These are phyloP conservation scores for Cyclopterus lumpus DNA, from an alignment of 2,797 vertebrate genomes.

Conservation along the genomic window DNA sequence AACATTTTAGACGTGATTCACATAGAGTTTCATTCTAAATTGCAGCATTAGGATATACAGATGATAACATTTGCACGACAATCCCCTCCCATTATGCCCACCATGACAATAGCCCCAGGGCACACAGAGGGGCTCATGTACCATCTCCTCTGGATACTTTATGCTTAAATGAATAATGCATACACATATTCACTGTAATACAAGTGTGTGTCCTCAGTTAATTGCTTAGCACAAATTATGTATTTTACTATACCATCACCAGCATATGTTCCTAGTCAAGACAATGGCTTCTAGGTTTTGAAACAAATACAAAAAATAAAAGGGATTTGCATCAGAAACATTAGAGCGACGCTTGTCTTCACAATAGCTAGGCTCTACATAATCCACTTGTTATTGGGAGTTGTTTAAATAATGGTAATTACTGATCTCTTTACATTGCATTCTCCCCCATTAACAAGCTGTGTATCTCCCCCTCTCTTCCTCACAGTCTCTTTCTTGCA, in stretches of 20 bases:
- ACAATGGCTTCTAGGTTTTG: conserved; percentile 60
- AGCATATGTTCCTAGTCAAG: conserved; percentile 42
- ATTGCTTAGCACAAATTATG: conserved; percentile 56
- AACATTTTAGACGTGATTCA: conserved; percentile 42
- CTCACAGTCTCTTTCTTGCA: conserved; percentile 74
- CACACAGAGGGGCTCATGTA: conserved; percentile 65
- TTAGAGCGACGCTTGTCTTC: conserved; percentile 64
- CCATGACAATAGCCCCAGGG: conserved; percentile 72
- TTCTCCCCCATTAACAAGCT: conserved; percentile 83
- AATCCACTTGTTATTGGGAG: conserved; percentile 83
- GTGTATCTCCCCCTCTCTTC: conserved; percentile 57
- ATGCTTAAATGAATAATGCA: conserved; percentile 72
- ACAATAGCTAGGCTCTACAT: conserved; percentile 71
- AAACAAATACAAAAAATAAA: conserved; percentile 31
- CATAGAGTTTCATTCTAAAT: conserved; percentile 49
- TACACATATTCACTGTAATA: conserved; percentile 64
- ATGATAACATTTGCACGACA: conserved; percentile 71
- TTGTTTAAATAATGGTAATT: conserved; percentile 86
- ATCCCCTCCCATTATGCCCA: conserved; percentile 70
- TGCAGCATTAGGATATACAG: conserved; percentile 64
- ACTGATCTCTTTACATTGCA: conserved; percentile 83
- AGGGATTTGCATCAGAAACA: conserved; percentile 68
- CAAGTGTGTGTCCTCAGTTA: conserved; percentile 54
- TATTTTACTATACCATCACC: conserved; percentile 56
- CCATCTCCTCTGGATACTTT: conserved; percentile 69